A percentile compares a stretch with the other conserved stretches of the same genome.
Evolutionary conservation across 1,140 invertebrate genomes (phyloP).

Genomic region (Tigriopus japonicus): DNA sequence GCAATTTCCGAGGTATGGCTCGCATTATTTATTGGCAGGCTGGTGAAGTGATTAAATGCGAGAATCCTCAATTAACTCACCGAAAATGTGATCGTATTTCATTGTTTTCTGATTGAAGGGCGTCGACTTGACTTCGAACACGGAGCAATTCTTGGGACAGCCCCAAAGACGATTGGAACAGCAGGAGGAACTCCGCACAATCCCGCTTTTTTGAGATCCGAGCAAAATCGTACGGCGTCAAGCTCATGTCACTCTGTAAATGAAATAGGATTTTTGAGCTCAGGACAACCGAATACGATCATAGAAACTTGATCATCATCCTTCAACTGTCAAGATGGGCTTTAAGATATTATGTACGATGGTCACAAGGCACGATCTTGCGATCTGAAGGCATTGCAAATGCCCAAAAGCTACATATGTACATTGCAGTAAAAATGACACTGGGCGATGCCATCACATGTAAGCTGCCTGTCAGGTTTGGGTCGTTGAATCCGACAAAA

Average conservation of each 20-base stretch:
- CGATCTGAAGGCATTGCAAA: background rate
- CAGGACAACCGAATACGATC: too few relatives aligned
- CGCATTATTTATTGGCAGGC: too few relatives aligned
- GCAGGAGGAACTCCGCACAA: slow-evolving; percentile 1
- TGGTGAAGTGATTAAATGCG: too few relatives aligned
- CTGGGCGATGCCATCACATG: too few relatives aligned
- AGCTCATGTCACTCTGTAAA: slow-evolving; percentile 6
- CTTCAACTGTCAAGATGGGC: too few relatives aligned
- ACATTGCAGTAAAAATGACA: background rate
- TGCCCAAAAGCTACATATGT: background rate
- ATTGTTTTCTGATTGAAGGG: background rate
- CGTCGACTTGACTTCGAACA: background rate
- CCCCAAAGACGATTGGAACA: slow-evolving; percentile 1
- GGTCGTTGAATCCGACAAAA: too few relatives aligned
- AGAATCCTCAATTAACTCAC: background rate
- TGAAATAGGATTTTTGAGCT: background rate
- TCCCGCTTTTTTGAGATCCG: background rate
- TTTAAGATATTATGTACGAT: too few relatives aligned
- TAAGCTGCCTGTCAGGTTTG: too few relatives aligned
- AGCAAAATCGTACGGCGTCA: background rate
- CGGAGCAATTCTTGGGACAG: background rate
- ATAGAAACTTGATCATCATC: too few relatives aligned
- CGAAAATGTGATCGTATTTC: slow-evolving; percentile 6
- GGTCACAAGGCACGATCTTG: too few relatives aligned
- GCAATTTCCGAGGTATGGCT: too few relatives aligned